Conservation (phyloP, 2,113 vertebrate genomes). For the Hemichromis elongatus region DNA sequence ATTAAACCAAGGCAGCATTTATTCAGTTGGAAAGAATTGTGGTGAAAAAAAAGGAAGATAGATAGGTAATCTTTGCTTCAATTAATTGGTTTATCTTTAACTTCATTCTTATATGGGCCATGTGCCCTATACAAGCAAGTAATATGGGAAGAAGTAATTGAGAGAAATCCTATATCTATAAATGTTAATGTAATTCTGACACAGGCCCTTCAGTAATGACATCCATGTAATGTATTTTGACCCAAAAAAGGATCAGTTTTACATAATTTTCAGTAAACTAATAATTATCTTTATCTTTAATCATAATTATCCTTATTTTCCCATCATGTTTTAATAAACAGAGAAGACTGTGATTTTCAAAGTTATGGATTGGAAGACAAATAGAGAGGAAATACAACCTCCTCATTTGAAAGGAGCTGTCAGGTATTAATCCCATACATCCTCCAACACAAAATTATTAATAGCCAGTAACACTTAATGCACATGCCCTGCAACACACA, state of each 20-base stretch:
- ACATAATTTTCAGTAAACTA: not conserved
- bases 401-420: not conserved
- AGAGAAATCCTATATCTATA: not conserved
- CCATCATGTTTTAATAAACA: not conserved
- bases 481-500: not conserved
- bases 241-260: not conserved
- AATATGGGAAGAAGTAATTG: not conserved
- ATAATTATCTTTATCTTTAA: not conserved
- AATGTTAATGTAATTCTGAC: not conserved
- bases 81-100: not conserved
- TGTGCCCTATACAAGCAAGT: not conserved
- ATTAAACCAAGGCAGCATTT: slow-evolving; percentile 9
- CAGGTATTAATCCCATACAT: not conserved
- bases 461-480: not conserved
- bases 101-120: not conserved
- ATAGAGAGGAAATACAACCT: not conserved
- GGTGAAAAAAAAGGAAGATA: not conserved
- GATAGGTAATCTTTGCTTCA: not conserved
- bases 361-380: not conserved
- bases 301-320: not conserved
- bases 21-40: not conserved
- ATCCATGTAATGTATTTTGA: not conserved
- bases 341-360: not conserved
- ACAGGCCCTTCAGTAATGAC: not conserved
- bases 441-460: not conserved